These are phyloP conservation scores for Tachina lurida DNA, from an alignment of 2,888 invertebrate species.

Conservation along the genomic window DNA sequence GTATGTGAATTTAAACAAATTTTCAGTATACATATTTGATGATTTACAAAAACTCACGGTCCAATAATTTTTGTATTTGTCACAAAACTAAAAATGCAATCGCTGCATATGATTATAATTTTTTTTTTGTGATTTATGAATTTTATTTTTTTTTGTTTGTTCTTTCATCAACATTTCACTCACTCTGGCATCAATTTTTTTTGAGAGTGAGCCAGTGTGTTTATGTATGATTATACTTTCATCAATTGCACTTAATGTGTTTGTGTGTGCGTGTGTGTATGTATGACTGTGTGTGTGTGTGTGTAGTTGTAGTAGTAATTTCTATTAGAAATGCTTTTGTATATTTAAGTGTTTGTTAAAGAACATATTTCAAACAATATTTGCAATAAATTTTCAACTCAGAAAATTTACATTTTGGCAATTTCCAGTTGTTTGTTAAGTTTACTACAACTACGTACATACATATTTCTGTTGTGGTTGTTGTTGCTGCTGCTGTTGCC, in stretches of 20 bases:
- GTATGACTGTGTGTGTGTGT: neutral
- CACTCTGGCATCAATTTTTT: neutral
- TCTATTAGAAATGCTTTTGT: constrained; percentile 28
- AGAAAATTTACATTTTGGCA: constrained; percentile 80
- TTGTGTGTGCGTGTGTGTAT: neutral
- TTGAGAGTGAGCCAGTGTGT: neutral
- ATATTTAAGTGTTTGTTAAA: constrained; percentile 31
- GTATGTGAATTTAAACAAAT: neutral
- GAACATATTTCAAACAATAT: constrained; percentile 69
- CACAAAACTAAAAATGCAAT: constrained; percentile 51
- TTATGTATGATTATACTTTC: neutral
- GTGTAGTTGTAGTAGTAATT: constrained; percentile 8
- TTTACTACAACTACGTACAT: constrained; percentile 13
- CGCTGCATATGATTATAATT: constrained; percentile 61
- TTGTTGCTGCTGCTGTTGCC: neutral
- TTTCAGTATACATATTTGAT: neutral
- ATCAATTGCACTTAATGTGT: constrained; percentile 9
- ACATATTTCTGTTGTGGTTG: neutral
- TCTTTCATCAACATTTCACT: constrained; percentile 4
- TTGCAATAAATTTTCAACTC: constrained; percentile 72
- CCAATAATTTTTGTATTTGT: constrained; percentile 60
- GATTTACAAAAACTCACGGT: constrained; percentile 50
- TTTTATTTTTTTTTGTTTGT: constrained; percentile 11
- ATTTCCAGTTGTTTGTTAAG: constrained; percentile 77
- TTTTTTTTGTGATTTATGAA: constrained; percentile 21